Conservation (phyloP, 2,113 vertebrate species). For the Crotalus viridis region DNA sequence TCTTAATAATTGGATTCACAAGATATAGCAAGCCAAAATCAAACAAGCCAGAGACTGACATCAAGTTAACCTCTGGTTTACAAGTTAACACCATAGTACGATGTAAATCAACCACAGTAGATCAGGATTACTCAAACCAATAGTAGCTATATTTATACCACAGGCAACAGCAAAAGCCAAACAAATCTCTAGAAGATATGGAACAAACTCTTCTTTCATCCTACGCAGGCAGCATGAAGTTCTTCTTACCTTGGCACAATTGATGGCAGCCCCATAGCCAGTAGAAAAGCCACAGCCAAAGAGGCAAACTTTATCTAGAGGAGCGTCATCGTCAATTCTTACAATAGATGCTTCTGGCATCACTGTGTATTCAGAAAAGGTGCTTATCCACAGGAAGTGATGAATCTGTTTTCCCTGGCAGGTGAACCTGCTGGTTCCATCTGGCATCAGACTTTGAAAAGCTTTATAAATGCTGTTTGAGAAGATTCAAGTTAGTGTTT, state of each 20-base stretch:
- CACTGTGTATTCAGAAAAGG: constrained; percentile 84
- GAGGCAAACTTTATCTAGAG: constrained; percentile 80
- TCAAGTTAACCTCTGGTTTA: neutral
- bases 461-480: neutral
- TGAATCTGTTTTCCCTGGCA: constrained; percentile 78
- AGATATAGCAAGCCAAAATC: neutral
- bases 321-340: constrained; percentile 76
- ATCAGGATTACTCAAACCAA: neutral
- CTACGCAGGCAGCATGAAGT: fast-evolving
- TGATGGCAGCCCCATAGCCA: constrained; percentile 83
- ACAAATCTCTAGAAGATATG: neutral
- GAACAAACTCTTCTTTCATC: neutral
- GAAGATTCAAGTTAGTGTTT: neutral
- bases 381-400: constrained; percentile 78
- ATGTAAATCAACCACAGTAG: neutral
- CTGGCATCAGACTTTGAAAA: constrained; percentile 59
- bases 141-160: neutral
- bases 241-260: constrained; percentile 74
- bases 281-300: constrained; percentile 79
- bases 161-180: neutral
- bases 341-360: constrained; percentile 68
- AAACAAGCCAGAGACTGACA: neutral
- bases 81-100: neutral
- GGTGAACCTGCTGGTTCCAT: constrained; percentile 71
- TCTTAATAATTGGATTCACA: neutral